These are phyloP conservation scores for Sylvia borin DNA, from an alignment of 2,797 vertebrate genomes.

Conservation along the genomic window DNA sequence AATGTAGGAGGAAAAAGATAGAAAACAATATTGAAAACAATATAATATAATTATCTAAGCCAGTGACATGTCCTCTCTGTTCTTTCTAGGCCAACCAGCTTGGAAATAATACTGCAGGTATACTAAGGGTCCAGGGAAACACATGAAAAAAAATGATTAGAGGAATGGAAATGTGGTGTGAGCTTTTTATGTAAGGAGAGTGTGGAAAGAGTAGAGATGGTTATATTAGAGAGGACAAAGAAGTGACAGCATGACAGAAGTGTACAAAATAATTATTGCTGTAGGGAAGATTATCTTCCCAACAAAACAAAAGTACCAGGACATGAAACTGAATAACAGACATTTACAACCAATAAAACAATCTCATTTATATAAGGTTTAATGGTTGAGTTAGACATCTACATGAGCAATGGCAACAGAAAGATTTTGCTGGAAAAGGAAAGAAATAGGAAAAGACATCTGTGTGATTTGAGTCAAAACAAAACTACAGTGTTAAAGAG, in stretches of 20 bases:
- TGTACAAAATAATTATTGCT: not conserved
- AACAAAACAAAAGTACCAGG: not conserved
- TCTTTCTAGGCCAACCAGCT: not conserved
- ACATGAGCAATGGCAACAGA: not conserved
- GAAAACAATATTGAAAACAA: not conserved
- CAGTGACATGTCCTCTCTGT: not conserved
- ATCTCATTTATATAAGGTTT: not conserved
- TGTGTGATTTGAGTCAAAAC: not conserved
- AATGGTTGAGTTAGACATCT: not conserved
- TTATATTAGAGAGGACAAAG: not conserved
- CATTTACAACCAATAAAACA: conserved; percentile 18
- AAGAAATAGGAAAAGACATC: not conserved
- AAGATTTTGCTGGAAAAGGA: not conserved
- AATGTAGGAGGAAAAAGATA: not conserved
- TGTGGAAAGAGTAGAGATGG: not conserved
- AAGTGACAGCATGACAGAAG: not conserved
- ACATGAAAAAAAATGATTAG: not conserved
- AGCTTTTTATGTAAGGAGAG: not conserved
- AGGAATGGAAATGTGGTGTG: not conserved
- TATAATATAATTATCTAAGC: not conserved
- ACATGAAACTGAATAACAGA: not conserved
- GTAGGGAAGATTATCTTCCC: not conserved
- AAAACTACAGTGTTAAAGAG: not conserved
- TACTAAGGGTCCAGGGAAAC: not conserved
- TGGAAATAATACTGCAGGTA: not conserved